phyloP scores from a whole-genome alignment of 2,113 vertebrate genomes.

The Theristicus caerulescens region DNA sequence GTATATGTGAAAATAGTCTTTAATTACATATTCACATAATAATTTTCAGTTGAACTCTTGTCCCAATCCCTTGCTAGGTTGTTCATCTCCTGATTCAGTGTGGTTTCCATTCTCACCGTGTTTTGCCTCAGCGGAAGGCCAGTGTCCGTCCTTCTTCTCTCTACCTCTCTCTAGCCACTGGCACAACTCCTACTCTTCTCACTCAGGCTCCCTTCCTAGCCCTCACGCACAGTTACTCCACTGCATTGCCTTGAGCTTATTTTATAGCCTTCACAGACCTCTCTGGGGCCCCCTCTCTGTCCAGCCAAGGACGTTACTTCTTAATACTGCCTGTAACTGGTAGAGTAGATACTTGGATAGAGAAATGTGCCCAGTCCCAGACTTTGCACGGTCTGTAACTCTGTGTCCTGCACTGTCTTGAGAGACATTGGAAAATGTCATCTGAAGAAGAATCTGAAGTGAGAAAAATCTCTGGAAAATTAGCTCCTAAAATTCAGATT shows the following conservation, averaged over 20 bases:
- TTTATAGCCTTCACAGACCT: not conserved
- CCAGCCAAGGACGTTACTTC: not conserved
- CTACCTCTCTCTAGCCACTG: not conserved
- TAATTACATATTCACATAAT: not conserved
- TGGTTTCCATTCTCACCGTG: rapidly evolving
- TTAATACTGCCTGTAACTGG: not conserved
- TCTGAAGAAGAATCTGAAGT: not conserved
- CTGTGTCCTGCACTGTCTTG: not conserved
- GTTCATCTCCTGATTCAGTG: not conserved
- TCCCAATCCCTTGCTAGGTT: not conserved
- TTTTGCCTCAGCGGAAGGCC: not conserved
- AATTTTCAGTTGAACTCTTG: not conserved
- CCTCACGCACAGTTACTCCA: not conserved
- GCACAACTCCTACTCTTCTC: not conserved
- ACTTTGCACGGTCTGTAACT: not conserved
- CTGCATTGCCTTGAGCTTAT: not conserved
- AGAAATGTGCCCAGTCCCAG: not conserved
- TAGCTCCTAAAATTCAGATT: not conserved
- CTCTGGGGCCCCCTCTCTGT: not conserved
- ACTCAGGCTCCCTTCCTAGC: not conserved
- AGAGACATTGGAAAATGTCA: not conserved
- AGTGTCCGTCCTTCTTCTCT: not conserved
- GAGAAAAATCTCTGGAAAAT: not conserved
- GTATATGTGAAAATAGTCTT: not conserved
- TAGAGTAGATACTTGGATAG: not conserved